Evolutionary conservation across 1,140 invertebrate species (phyloP).

Genomic region (Procambarus virginalis): DNA sequence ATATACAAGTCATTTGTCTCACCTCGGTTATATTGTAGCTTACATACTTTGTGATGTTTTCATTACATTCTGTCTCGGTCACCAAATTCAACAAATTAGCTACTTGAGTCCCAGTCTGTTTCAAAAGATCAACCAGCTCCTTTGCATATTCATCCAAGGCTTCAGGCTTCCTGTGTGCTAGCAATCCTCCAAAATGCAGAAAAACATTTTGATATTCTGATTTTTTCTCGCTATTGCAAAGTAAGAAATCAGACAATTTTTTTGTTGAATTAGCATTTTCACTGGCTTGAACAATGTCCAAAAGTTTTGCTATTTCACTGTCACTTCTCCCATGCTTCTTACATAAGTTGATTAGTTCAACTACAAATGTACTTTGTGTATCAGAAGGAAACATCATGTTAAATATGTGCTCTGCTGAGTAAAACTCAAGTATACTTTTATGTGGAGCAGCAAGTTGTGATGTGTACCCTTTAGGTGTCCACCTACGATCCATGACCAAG

Average conservation of each 20-base stretch:
- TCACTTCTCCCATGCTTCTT: not conserved
- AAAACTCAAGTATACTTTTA: slow-evolving; percentile 53
- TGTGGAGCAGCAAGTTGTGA: slow-evolving; percentile 28
- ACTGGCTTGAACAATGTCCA: not conserved
- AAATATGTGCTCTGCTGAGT: slow-evolving; percentile 20
- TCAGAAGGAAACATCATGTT: not conserved
- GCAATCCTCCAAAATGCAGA: slow-evolving; percentile 24
- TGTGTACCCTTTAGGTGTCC: not conserved
- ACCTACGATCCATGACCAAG: slow-evolving; percentile 14
- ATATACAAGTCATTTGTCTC: no score
- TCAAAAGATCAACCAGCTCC: slow-evolving; percentile 16
- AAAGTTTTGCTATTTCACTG: not conserved
- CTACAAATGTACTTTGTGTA: not conserved
- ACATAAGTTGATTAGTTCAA: not conserved
- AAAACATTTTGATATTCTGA: slow-evolving; percentile 44
- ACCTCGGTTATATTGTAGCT: no score
- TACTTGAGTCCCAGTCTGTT: not conserved
- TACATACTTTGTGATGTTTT: no score
- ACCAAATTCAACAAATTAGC: slow-evolving; percentile 35
- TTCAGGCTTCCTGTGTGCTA: not conserved
- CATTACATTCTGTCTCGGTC: slow-evolving; percentile 27
- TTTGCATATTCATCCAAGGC: slow-evolving; percentile 17
- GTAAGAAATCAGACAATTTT: not conserved
- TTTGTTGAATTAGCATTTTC: not conserved
- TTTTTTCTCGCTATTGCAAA: not conserved